phyloP scores from a whole-genome alignment of 2,113 vertebrate genomes.

The Sapayoa aenigma region DNA sequence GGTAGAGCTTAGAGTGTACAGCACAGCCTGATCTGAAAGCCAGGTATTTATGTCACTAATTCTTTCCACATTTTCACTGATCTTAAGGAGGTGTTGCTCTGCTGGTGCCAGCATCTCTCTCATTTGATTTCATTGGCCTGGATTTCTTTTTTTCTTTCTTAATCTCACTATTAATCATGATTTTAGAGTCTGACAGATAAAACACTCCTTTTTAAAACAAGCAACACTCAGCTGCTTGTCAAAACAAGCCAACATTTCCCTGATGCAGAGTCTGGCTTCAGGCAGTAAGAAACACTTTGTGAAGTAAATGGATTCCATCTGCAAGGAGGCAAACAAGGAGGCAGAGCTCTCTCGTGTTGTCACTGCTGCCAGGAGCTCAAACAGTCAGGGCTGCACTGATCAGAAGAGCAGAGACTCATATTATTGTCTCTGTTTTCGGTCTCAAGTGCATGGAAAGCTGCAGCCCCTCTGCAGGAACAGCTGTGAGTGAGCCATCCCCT shows the following conservation, averaged over 20 bases:
- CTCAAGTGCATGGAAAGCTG: background rate
- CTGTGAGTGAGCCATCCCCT: background rate
- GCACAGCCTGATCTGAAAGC: background rate
- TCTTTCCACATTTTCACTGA: background rate
- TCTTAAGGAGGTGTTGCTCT: background rate
- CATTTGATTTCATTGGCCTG: slow-evolving; percentile 11
- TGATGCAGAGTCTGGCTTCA: slow-evolving; percentile 12
- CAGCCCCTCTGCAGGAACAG: background rate
- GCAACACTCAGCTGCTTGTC: slow-evolving; percentile 22
- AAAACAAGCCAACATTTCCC: slow-evolving; percentile 34
- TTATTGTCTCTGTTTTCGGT: background rate
- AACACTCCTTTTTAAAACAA: slow-evolving; percentile 25
- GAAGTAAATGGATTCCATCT: slow-evolving; percentile 24
- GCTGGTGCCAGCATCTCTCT: background rate
- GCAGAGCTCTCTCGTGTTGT: background rate
- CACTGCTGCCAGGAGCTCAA: background rate
- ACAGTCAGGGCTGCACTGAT: background rate
- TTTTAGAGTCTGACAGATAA: slow-evolving; percentile 21
- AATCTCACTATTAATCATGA: background rate
- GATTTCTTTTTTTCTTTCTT: background rate
- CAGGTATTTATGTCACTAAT: background rate
- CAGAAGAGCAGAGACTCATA: background rate
- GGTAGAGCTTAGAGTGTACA: background rate
- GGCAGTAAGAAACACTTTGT: background rate
- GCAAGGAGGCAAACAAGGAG: background rate